Percentiles rank a stretch among this genome's conserved stretches.
phyloP scores from a whole-genome alignment of 2,888 invertebrate genomes.

The Thelaira solivaga region DNA sequence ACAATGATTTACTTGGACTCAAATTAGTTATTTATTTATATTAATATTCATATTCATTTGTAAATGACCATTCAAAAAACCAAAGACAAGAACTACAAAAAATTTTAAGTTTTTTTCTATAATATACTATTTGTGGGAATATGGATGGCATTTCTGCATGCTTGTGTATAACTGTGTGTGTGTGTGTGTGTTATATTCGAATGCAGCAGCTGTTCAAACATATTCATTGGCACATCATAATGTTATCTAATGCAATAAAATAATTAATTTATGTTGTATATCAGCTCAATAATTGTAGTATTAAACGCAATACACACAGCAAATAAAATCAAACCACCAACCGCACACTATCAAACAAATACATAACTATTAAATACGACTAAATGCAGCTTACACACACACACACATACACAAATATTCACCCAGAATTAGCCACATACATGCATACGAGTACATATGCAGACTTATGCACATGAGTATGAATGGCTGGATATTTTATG shows the following conservation, averaged over 20 bases:
- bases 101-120: too few species aligned
- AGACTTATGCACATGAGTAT: not conserved
- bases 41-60: too few species aligned
- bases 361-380: not conserved
- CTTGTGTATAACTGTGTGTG: too few species aligned
- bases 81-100: too few species aligned
- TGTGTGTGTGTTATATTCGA: not conserved
- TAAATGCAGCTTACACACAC: not conserved
- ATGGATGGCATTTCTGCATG: too few species aligned
- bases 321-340: slow-evolving; percentile 36
- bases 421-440: not conserved
- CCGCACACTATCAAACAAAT: slow-evolving; percentile 33
- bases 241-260: slow-evolving; percentile 64
- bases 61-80: too few species aligned
- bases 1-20: slow-evolving; percentile 11
- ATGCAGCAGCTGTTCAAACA: slow-evolving; percentile 61
- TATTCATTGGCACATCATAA: slow-evolving; percentile 63
- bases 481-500: slow-evolving; percentile 7
- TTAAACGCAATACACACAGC: slow-evolving; percentile 43
- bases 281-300: slow-evolving; percentile 62
- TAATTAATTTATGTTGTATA: slow-evolving; percentile 66
- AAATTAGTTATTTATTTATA: not conserved
- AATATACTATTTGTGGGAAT: too few species aligned
- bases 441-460: not conserved
- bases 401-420: not conserved